A percentile compares a stretch with the other conserved stretches of the same genome.
Evolutionary conservation across 2,888 invertebrate species (phyloP).

Genomic region (Lagria hirta): DNA sequence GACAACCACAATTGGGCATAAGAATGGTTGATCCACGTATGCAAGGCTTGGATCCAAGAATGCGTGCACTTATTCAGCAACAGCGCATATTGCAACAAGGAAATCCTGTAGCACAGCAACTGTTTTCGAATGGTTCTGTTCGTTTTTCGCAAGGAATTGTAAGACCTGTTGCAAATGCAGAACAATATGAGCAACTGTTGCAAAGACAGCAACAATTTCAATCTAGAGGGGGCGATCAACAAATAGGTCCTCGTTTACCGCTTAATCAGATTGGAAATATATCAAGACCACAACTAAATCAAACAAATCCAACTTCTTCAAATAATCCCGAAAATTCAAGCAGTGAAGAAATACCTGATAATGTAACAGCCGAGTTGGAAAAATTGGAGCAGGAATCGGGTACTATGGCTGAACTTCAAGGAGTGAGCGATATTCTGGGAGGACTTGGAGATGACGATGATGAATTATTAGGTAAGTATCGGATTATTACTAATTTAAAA

Average conservation of each 20-base stretch:
- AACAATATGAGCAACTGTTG: constrained; percentile 47
- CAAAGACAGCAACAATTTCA: constrained; percentile 43
- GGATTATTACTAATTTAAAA: too few relatives aligned
- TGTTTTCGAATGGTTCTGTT: constrained; percentile 25
- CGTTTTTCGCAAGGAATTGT: constrained; percentile 36
- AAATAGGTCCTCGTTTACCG: constrained; percentile 29
- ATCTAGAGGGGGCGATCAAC: constrained; percentile 33
- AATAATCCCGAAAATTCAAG: constrained; percentile 18
- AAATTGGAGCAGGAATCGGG: constrained; percentile 70
- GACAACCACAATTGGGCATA: constrained; percentile 43
- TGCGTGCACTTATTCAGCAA: constrained; percentile 58
- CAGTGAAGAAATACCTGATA: constrained; percentile 65
- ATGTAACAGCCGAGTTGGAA: constrained; percentile 68
- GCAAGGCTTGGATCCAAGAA: constrained; percentile 51
- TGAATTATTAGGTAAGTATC: constrained; percentile 66
- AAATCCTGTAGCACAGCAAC: too few relatives aligned
- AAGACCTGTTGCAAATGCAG: constrained; percentile 44
- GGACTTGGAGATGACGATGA: constrained; percentile 85
- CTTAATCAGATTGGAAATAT: constrained; percentile 30
- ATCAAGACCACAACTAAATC: constrained; percentile 28
- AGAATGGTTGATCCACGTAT: constrained; percentile 53
- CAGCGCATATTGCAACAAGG: constrained; percentile 15
- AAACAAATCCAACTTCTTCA: constrained; percentile 36
- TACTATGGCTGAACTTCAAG: constrained; percentile 61
- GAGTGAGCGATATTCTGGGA: constrained; percentile 77